These are phyloP conservation scores for Gymnobelideus leadbeateri DNA, from an alignment of 2,113 vertebrate genomes.

Conservation along the genomic window DNA sequence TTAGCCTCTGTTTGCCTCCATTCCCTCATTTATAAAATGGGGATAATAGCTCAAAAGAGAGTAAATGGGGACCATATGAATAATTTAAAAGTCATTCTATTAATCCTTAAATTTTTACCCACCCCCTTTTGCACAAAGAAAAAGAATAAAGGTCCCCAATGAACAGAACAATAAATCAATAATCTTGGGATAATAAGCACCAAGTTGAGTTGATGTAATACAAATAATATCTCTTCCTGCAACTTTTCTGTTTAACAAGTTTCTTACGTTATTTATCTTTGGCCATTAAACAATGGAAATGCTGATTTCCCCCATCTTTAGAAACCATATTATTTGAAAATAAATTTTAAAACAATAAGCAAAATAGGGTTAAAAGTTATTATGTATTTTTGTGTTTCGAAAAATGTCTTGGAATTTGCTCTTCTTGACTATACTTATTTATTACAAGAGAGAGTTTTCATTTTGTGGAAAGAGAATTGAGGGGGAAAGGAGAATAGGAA, in stretches of 20 bases:
- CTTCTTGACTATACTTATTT: background rate
- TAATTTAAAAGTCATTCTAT: no score
- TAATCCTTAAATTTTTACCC: no score
- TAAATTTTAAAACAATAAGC: background rate
- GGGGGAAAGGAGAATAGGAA: no score
- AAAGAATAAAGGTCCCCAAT: background rate
- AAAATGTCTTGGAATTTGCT: background rate
- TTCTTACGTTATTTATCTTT: background rate
- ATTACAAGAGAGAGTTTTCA: background rate
- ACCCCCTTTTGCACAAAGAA: background rate
- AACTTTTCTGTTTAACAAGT: background rate
- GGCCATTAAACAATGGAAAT: background rate
- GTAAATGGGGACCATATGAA: no score
- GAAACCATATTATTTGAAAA: background rate
- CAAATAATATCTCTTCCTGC: background rate
- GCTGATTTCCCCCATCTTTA: background rate
- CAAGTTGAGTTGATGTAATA: background rate
- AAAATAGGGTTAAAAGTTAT: background rate
- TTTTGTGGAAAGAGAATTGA: background rate
- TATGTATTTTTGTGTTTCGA: background rate
- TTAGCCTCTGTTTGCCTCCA: background rate
- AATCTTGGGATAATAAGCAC: background rate
- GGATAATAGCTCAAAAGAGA: background rate
- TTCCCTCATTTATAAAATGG: background rate
- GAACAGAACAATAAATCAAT: background rate